These are phyloP conservation scores for Serranus cabrilla DNA, from an alignment of 2,797 vertebrate genomes.

Conservation along the genomic window DNA sequence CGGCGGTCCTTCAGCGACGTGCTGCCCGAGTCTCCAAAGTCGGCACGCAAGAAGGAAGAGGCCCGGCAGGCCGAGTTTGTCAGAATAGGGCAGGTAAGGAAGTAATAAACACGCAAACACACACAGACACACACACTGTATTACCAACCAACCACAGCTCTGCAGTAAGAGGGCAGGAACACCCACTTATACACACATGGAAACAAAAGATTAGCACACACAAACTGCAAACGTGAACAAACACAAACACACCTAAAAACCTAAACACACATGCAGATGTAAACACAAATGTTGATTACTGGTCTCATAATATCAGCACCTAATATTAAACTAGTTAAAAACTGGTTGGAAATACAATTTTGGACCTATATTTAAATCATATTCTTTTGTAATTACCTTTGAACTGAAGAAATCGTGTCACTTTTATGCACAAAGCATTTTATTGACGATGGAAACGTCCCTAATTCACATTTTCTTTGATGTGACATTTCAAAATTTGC, in stretches of 20 bases:
- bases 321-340: not conserved
- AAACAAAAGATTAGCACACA: slow-evolving; percentile 7
- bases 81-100: slow-evolving; percentile 93
- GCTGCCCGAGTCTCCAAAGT: slow-evolving; percentile 96
- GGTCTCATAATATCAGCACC: not conserved
- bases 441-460: too few relatives aligned
- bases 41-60: slow-evolving; percentile 96
- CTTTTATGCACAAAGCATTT: not conserved
- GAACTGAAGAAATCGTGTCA: not conserved
- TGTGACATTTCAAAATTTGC: too few relatives aligned
- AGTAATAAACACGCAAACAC: not conserved
- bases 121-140: slow-evolving; percentile 7
- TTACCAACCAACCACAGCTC: not conserved
- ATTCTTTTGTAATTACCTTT: too few relatives aligned
- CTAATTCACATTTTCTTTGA: too few relatives aligned
- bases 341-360: not conserved
- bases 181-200: not conserved
- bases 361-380: not conserved
- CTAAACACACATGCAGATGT: not conserved
- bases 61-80: slow-evolving; percentile 98
- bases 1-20: slow-evolving; percentile 98
- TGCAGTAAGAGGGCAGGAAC: slow-evolving; percentile 5
- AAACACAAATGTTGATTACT: not conserved
- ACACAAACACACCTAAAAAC: slow-evolving; percentile 1
- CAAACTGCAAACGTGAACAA: not conserved